phyloP scores from a whole-genome alignment of 2,113 vertebrate genomes.

The Sceloporus tristichus region DNA sequence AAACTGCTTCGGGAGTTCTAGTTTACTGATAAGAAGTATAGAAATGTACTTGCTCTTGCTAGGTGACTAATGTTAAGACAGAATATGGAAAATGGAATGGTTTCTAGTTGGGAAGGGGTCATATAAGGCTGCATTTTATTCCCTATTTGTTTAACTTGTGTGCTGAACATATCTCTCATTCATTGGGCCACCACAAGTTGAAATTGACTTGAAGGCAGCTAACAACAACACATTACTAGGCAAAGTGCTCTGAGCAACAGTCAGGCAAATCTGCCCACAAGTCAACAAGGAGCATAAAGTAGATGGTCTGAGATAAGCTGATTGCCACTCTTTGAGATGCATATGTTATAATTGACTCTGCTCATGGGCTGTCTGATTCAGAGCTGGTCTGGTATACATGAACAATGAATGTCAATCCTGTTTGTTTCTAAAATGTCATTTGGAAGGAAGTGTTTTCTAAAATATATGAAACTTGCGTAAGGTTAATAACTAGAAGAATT shows the following conservation, averaged over 20 bases:
- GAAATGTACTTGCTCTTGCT: too few relatives aligned
- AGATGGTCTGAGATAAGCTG: neutral
- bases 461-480: constrained; percentile 13
- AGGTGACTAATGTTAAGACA: too few relatives aligned
- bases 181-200: too few relatives aligned
- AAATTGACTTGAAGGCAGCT: too few relatives aligned
- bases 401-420: neutral
- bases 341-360: neutral
- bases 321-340: neutral
- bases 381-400: neutral
- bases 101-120: too few relatives aligned
- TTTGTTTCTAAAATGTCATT: neutral
- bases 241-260: neutral
- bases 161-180: too few relatives aligned
- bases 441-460: neutral
- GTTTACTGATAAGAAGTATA: too few relatives aligned
- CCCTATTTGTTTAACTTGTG: too few relatives aligned
- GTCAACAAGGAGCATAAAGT: neutral
- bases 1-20: too few relatives aligned
- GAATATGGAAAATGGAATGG: too few relatives aligned
- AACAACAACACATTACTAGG: neutral
- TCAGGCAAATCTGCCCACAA: neutral
- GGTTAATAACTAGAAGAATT: constrained; percentile 9
- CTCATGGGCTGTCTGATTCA: neutral
- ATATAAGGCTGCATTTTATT: too few relatives aligned